Conservation (phyloP, 2,113 vertebrate genomes). For the Tetrax tetrax region DNA sequence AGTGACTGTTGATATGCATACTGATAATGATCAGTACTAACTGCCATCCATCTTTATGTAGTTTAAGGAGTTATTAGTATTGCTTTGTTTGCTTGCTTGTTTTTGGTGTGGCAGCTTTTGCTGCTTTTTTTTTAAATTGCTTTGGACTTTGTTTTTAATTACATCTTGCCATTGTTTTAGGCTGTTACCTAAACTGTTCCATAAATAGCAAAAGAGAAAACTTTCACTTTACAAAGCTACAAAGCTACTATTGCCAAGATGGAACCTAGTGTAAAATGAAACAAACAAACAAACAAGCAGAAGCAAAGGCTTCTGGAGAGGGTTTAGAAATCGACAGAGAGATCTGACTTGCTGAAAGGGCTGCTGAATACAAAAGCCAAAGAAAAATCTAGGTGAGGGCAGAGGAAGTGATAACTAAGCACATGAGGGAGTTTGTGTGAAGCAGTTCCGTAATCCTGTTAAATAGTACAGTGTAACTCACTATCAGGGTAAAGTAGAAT, state of each 20-base stretch:
- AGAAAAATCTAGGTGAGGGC: background rate
- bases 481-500: background rate
- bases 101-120: background rate
- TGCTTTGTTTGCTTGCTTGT: background rate
- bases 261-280: background rate
- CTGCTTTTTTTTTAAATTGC: too few species aligned
- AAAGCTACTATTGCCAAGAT: background rate
- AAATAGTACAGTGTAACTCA: background rate
- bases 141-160: background rate
- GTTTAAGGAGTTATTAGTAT: background rate
- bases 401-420: background rate
- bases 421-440: background rate
- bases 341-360: accelerated
- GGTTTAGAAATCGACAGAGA: background rate
- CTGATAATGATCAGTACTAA: background rate
- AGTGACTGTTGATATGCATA: accelerated
- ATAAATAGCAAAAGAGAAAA: background rate
- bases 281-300: background rate
- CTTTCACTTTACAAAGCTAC: background rate
- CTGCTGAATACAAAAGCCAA: background rate
- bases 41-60: background rate
- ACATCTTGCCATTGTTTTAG: background rate
- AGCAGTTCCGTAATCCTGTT: background rate
- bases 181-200: background rate
- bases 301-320: background rate